Evolutionary conservation across 2,797 vertebrate genomes (phyloP).

Genomic region (Epinephelus malabaricus): DNA sequence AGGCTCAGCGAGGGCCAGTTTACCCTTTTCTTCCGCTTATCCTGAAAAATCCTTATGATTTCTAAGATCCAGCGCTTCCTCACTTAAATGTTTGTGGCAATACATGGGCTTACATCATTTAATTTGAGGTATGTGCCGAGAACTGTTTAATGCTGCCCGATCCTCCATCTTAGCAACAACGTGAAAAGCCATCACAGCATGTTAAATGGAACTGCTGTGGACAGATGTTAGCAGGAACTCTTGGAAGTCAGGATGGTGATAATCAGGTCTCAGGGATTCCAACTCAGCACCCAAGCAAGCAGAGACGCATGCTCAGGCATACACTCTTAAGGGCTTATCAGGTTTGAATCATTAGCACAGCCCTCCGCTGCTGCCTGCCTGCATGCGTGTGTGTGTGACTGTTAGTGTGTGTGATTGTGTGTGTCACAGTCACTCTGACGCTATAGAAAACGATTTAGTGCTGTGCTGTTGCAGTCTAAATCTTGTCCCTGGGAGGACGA

Average conservation of each 20-base stretch:
- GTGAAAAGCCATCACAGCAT: conserved; percentile 51
- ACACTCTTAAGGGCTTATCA: conserved; percentile 62
- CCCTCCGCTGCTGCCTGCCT: conserved; percentile 29
- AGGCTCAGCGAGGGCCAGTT: conserved; percentile 55
- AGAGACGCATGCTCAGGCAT: conserved; percentile 49
- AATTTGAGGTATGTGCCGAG: conserved; percentile 61
- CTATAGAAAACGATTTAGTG: conserved; percentile 56
- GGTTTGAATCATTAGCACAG: conserved; percentile 62
- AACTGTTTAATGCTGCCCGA: conserved; percentile 70
- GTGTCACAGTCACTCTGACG: conserved; percentile 41
- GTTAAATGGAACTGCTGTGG: conserved; percentile 59
- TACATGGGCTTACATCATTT: conserved; percentile 54
- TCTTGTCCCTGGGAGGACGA: conserved; percentile 36
- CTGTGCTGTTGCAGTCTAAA: conserved; percentile 37
- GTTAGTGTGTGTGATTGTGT: background rate
- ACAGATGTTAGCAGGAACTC: conserved; percentile 72
- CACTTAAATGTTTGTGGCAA: conserved; percentile 56
- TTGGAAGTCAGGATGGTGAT: conserved; percentile 72
- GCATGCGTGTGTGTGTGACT: conserved; percentile 38
- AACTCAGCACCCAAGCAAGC: conserved; percentile 47
- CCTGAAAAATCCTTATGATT: conserved; percentile 58
- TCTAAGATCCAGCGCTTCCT: conserved; percentile 49
- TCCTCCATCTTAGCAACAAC: conserved; percentile 56
- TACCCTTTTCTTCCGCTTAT: conserved; percentile 51
- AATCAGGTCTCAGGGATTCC: conserved; percentile 74